Base-by-base conservation (phyloP, 1,140 invertebrate genomes). In the Drosophila chauvacae region DNA sequence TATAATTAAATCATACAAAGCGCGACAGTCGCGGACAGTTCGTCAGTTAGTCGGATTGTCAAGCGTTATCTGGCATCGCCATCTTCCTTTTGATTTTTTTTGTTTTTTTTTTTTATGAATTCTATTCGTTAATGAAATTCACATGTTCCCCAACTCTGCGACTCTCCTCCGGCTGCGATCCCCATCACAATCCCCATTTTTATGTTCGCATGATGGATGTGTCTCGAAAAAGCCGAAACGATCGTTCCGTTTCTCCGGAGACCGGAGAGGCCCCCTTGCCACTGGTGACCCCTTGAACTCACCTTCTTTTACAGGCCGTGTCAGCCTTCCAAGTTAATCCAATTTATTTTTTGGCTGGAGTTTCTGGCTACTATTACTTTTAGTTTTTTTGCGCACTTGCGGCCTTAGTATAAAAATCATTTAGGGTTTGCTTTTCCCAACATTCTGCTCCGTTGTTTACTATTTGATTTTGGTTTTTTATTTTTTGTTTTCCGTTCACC, bases 71-170 rank as follows among this genome's bases (percentile, higher is more conserved):
- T 71, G 62, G 28, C 53, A 64, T 66, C 71, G 81, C 81, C 76
- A 84, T 84, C 81, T 84, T 84, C 72, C 39, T 44, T 48, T 60
- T 65, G 51, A 35, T 20, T 75, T 77, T 65, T 73, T 48, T 42
- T 61, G 0, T 1, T 13, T 53, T 71, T 66, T 51, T 20, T 55
- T 79, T 66, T 57, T 62, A 76, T 64, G 71, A 70, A 80, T 85
- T 77, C 68, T 85, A 53, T 65, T 68, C 68, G 77, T 84, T 84
- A 81, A 84, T 84, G 81, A 84, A 84, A 85, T 84, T 84, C 77
- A 85, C 81, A 84, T 85, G 77, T 85, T 84, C 64, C 65, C 65
- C 56, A 77, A 72, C 48, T 30, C 81, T 35, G 51, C 14, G 51
- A 55, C 75, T 66, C 68, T 56, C 61, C 80, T 39, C 56, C 23